Evolutionary conservation across 92 coral and sea anemone genomes (phyloP).

Genomic region (Bergia sp.): DNA sequence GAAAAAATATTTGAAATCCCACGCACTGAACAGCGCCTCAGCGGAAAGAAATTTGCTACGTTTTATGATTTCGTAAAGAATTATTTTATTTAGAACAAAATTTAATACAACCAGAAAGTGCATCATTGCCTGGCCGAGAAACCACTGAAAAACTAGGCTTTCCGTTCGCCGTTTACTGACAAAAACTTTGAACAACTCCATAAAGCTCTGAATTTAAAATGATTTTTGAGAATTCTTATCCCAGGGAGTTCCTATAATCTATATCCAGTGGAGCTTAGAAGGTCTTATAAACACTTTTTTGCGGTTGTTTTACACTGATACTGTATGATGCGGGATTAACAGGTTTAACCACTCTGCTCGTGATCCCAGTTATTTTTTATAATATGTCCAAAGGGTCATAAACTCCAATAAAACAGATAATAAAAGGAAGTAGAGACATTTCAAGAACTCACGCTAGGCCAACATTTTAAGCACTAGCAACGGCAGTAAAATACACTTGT

Average conservation of each 20-base stretch:
- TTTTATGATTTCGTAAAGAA: not conserved
- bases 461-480: not conserved
- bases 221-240: not conserved
- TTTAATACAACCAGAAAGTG: not conserved
- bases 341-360: not conserved
- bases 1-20: too few species aligned
- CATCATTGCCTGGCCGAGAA: not conserved
- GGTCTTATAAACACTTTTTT: too few species aligned
- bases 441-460: conserved; percentile 7
- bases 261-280: too few species aligned
- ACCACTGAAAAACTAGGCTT: not conserved
- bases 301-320: too few species aligned
- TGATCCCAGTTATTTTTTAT: not conserved
- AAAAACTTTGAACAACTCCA: too few species aligned
- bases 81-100: not conserved
- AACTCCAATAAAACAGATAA: not conserved
- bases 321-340: not conserved
- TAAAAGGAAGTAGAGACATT: not conserved
- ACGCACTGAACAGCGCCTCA: too few species aligned
- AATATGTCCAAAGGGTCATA: not conserved
- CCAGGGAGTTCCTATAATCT: not conserved
- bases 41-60: not conserved
- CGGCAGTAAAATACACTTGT: not conserved
- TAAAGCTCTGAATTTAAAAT: not conserved
- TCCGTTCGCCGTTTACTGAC: too few species aligned